These are phyloP conservation scores for Tenodera sinensis DNA, from an alignment of 2,888 invertebrate species.

Conservation along the genomic window DNA sequence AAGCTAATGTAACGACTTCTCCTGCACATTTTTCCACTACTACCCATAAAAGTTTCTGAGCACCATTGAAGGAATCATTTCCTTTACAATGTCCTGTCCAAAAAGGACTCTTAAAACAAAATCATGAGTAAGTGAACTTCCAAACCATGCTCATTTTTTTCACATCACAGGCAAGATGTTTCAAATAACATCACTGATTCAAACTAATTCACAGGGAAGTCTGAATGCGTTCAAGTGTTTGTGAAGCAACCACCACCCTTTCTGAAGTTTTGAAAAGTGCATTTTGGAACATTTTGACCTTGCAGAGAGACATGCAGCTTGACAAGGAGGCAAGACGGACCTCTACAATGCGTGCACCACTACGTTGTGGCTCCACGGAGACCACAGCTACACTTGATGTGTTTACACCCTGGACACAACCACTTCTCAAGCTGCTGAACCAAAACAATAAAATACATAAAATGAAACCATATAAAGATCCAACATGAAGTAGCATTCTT, in stretches of 20 bases:
- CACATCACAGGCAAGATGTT: no score
- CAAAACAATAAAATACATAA: slow-evolving; percentile 28
- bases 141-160: no score
- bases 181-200: no score
- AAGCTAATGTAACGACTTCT: no score
- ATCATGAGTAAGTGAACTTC: no score
- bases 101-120: no score
- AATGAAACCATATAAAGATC: background rate
- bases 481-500: background rate
- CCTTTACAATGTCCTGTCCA: no score
- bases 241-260: background rate
- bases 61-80: no score
- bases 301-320: background rate
- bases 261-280: background rate
- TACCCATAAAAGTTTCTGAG: no score
- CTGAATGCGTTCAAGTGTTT: background rate
- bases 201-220: no score
- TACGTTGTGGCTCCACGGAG: background rate
- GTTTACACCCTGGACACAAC: slow-evolving; percentile 68
- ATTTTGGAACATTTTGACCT: background rate
- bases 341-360: slow-evolving; percentile 8
- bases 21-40: no score
- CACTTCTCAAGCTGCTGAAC: slow-evolving; percentile 67
- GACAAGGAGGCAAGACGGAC: slow-evolving; percentile 4
- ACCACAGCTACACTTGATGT: slow-evolving; percentile 60